Conservation (phyloP, 2,113 vertebrate genomes). For the Saccopteryx bilineata region DNA sequence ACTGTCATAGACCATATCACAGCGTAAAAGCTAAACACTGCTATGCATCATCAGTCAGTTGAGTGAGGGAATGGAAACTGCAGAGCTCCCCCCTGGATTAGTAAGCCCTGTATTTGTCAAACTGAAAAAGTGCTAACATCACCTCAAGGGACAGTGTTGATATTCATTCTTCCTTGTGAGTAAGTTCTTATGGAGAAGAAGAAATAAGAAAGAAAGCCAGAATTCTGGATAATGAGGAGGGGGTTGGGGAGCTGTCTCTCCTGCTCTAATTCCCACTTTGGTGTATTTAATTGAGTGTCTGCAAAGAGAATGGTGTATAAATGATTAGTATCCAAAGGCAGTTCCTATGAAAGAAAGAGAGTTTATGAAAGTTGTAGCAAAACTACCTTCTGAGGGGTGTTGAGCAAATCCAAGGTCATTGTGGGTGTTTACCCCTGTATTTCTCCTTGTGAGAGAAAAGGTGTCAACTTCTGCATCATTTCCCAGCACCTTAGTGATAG, state of each 20-base stretch:
- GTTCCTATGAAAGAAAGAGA: conserved; percentile 31
- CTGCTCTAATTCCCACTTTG: not conserved
- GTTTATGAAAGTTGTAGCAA: not conserved
- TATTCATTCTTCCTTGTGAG: conserved; percentile 37
- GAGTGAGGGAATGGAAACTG: not conserved
- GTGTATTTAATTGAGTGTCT: not conserved
- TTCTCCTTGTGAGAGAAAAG: not conserved
- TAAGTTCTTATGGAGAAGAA: conserved; percentile 64
- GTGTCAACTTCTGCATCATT: not conserved
- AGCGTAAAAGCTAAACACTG: not conserved
- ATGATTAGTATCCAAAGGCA: not conserved
- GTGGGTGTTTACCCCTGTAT: not conserved
- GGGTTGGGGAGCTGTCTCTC: not conserved
- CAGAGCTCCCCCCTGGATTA: not conserved
- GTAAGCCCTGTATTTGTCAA: conserved; percentile 49
- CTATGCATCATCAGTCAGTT: conserved; percentile 58
- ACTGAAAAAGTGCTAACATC: conserved; percentile 19
- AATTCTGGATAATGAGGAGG: not conserved
- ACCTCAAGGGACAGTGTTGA: not conserved
- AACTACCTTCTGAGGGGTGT: not conserved
- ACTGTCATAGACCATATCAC: not conserved
- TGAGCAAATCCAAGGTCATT: not conserved
- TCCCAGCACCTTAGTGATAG: not conserved
- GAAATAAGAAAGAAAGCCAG: not conserved
- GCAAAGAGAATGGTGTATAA: not conserved